Evolutionary conservation across 2,113 vertebrate species (phyloP), one percentile per base, ranked within the genome.

Genomic region (Daboia siamensis): DNA sequence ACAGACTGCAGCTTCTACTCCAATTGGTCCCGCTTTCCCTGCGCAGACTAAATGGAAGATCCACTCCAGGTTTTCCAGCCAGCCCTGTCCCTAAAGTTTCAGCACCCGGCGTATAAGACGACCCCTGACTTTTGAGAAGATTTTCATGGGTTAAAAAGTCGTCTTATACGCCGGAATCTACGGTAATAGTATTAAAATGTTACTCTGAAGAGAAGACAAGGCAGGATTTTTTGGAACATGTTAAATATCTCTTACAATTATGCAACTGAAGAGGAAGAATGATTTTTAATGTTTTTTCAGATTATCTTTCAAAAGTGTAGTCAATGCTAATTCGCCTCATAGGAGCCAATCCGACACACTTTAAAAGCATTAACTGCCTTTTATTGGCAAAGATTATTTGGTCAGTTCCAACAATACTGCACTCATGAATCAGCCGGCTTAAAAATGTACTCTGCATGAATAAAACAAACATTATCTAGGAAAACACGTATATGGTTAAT

Each of bases 391-490:
- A 12, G 90, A 91, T 46, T 23, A 90, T 90, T 93, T 46, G 44
- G 56, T 89, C 88, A 86, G 44, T 93, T 93, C 57, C 92, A 90
- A 92, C 39, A 54, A 51, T 84, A 90, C 74, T 86, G 88, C 86
- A 90, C 86, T 54, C 92, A 80, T 93, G 92, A 93, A 80, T 89
- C 92, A 93, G 92, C 88, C 88, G 46, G 29, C 74, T 84, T 93
- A 93, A 93, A 92, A 93, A 93, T 90, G 17, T 21, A 90, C n/a
- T 57, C 33, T 39, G 74, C 74, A 56, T 29, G 56, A 51, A 86
- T 88, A 93, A 88, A 93, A 90, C 92, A 90, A 90, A 23, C 46
- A 90, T 90, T 93, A n/a, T 93, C 29, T 29, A 93, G 86, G 15
- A 61, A 56, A 86, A 61, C 56, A 86, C 44, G 46, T 93, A 86